Evolutionary conservation across 2,888 invertebrate genomes (phyloP).

Genomic region (Cataglyphis altisquamis): DNA sequence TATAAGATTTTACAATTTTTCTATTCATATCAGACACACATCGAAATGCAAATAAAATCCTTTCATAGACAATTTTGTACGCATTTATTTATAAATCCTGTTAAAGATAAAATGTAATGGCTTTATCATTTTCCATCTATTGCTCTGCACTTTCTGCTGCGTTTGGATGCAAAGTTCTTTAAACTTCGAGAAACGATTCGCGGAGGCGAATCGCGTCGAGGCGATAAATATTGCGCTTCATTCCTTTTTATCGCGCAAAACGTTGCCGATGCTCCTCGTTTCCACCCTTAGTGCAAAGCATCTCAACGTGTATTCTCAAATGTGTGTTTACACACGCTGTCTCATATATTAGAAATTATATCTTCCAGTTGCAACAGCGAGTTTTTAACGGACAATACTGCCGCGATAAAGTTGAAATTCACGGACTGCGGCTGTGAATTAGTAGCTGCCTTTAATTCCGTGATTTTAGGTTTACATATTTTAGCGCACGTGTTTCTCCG

Average conservation of each 20-base stretch:
- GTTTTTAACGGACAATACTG: slow-evolving; percentile 47
- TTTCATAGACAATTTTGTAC: slow-evolving; percentile 7
- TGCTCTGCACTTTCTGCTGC: not conserved
- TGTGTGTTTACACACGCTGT: slow-evolving; percentile 32
- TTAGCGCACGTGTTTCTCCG: slow-evolving; percentile 17
- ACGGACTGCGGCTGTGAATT: slow-evolving; percentile 72
- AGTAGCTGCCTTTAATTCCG: slow-evolving; percentile 76
- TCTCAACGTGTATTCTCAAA: slow-evolving; percentile 13
- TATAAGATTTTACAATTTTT: not conserved
- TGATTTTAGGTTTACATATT: slow-evolving; percentile 71
- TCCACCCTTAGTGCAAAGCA: slow-evolving; percentile 16
- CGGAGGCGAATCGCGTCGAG: not conserved
- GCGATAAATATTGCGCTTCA: slow-evolving; percentile 45
- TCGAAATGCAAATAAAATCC: not conserved
- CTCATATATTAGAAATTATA: slow-evolving; percentile 46
- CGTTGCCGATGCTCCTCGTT: slow-evolving; percentile 20
- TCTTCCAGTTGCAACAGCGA: slow-evolving; percentile 42
- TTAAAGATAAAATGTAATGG: slow-evolving; percentile 1
- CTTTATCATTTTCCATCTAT: not conserved
- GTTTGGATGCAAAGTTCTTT: slow-evolving; percentile 24
- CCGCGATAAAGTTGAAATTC: slow-evolving; percentile 69
- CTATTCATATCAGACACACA: not conserved
- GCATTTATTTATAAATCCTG: not conserved
- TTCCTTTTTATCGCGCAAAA: slow-evolving; percentile 44
- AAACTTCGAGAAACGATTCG: slow-evolving; percentile 36